Conservation (phyloP, 1,140 invertebrate species). For the Gonatopus flavifemur region DNA sequence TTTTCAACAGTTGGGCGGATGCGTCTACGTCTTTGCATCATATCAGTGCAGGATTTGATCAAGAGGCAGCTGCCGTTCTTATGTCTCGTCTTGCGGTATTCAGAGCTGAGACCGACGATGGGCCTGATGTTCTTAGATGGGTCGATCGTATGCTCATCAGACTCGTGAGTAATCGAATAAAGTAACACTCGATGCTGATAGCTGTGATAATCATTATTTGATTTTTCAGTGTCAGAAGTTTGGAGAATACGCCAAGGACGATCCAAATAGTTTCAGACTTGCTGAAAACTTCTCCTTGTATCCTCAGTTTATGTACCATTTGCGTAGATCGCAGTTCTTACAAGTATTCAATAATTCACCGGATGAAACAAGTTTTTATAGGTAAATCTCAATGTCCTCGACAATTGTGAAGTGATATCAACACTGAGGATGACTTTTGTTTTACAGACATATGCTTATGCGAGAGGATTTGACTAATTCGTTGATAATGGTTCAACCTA, state of each 20-base stretch:
- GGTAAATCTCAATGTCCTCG: slow-evolving; percentile 58
- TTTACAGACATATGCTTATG: slow-evolving; percentile 90
- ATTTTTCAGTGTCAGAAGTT: slow-evolving; percentile 94
- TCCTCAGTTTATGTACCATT: slow-evolving; percentile 99
- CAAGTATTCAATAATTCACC: slow-evolving; percentile 99
- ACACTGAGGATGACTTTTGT: too few relatives aligned
- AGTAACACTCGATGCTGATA: background rate
- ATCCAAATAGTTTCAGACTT: slow-evolving; percentile 93
- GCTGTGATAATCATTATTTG: slow-evolving; percentile 13
- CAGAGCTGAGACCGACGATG: slow-evolving; percentile 93
- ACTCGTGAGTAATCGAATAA: slow-evolving; percentile 66
- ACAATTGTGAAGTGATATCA: background rate
- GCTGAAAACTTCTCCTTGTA: slow-evolving; percentile 97
- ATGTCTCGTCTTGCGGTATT: slow-evolving; percentile 97
- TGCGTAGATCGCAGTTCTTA: slow-evolving; percentile 96
- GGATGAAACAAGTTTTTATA: slow-evolving; percentile 99
- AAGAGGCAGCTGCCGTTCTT: slow-evolving; percentile 94
- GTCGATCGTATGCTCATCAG: slow-evolving; percentile 97
- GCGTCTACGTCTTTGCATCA: slow-evolving; percentile 78
- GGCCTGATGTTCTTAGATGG: slow-evolving; percentile 96
- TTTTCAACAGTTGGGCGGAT: slow-evolving; percentile 81
- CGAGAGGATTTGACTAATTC: slow-evolving; percentile 96
- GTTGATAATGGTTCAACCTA: slow-evolving; percentile 99
- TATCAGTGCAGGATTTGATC: slow-evolving; percentile 92
- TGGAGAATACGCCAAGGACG: slow-evolving; percentile 97